These are phyloP conservation scores for Synaphobranchus kaupii DNA, from an alignment of 2,797 vertebrate genomes.

Conservation along the genomic window DNA sequence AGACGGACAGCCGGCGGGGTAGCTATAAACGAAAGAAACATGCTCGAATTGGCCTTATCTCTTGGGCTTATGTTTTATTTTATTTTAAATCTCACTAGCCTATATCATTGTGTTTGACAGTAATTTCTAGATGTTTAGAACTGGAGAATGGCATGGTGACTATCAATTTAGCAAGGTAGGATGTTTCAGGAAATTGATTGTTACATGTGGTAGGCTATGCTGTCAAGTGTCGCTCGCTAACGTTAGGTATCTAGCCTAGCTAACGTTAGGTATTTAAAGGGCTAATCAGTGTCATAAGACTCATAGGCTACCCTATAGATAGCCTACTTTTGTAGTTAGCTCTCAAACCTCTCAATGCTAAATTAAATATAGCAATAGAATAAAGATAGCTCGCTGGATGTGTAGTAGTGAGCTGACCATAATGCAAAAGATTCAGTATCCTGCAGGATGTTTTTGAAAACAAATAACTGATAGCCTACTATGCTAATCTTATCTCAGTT, in stretches of 20 bases:
- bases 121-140: background rate
- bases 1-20: background rate
- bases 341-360: too few relatives aligned
- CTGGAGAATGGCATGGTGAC: background rate
- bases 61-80: background rate
- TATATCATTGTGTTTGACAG: background rate
- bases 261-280: too few relatives aligned
- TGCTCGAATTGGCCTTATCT: background rate
- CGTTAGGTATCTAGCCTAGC: too few relatives aligned
- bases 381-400: too few relatives aligned
- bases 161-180: background rate
- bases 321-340: too few relatives aligned
- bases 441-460: too few relatives aligned
- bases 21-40: background rate
- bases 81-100: background rate
- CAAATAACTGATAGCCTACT: too few relatives aligned
- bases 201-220: background rate
- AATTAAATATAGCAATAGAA: too few relatives aligned
- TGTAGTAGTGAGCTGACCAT: too few relatives aligned
- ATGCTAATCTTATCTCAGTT: background rate
- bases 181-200: background rate
- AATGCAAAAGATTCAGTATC: too few relatives aligned
- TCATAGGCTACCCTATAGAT: too few relatives aligned
- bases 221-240: background rate
- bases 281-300: too few relatives aligned